These are phyloP conservation scores for Drosophila athabasca DNA, from an alignment of 1,140 invertebrate genomes.

Conservation along the genomic window DNA sequence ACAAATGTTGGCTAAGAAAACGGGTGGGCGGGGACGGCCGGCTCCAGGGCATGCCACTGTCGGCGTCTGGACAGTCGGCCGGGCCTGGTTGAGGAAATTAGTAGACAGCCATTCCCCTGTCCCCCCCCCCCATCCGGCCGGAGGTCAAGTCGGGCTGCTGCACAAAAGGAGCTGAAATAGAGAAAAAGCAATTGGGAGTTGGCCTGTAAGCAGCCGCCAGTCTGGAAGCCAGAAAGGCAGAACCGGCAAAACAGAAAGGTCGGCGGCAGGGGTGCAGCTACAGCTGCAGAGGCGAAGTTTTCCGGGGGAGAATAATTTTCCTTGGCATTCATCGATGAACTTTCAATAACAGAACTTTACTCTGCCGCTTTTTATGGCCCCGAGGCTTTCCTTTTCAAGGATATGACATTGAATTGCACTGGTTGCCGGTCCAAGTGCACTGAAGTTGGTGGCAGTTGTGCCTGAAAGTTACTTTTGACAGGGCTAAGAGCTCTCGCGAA, in stretches of 20 bases:
- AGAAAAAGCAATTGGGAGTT: slow-evolving; percentile 69
- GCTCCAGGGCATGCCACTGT: slow-evolving; percentile 55
- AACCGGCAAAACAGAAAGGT: slow-evolving; percentile 1
- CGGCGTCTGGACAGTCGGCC: slow-evolving; percentile 49
- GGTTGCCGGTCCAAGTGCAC: slow-evolving; percentile 53
- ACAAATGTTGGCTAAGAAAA: slow-evolving; percentile 72
- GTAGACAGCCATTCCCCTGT: slow-evolving; percentile 34
- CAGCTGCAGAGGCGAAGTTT: slow-evolving; percentile 24
- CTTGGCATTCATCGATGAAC: slow-evolving; percentile 76
- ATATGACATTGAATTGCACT: slow-evolving; percentile 79
- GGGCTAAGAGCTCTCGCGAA: slow-evolving; percentile 26
- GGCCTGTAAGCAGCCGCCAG: slow-evolving; percentile 73
- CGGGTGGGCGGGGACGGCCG: neutral
- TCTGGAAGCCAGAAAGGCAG: slow-evolving; percentile 41
- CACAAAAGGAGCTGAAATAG: slow-evolving; percentile 70
- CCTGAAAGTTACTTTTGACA: slow-evolving; percentile 19
- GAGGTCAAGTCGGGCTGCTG: slow-evolving; percentile 29
- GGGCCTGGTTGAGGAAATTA: slow-evolving; percentile 67
- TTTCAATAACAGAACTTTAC: slow-evolving; percentile 74
- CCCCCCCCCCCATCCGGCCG: neutral
- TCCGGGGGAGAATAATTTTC: slow-evolving; percentile 23
- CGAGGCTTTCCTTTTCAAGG: slow-evolving; percentile 59
- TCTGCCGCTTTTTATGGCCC: slow-evolving; percentile 17
- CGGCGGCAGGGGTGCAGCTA: neutral
- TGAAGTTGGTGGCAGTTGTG: neutral